phyloP scores from a whole-genome alignment of 2,113 vertebrate genomes.

The Zootoca vivipara region DNA sequence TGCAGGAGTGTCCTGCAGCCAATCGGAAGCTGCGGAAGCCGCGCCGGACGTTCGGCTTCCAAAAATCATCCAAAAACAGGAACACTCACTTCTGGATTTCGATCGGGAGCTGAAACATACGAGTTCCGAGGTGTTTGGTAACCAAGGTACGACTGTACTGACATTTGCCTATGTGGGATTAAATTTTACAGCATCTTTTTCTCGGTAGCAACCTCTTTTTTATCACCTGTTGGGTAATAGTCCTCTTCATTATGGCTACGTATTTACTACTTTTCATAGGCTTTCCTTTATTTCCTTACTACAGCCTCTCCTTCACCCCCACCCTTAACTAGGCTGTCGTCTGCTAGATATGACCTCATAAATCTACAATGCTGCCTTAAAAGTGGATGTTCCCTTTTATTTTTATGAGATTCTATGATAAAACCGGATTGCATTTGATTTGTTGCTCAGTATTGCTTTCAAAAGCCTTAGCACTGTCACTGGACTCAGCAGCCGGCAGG shows the following conservation, averaged over 20 bases:
- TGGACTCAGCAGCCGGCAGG: slow-evolving; percentile 19
- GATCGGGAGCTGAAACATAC: no score
- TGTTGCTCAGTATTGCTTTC: slow-evolving; percentile 51
- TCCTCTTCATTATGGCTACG: slow-evolving; percentile 72
- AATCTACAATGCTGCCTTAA: slow-evolving; percentile 72
- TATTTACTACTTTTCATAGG: slow-evolving; percentile 68
- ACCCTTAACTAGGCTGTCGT: slow-evolving; percentile 69
- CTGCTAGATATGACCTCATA: slow-evolving; percentile 70
- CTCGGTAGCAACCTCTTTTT: slow-evolving; percentile 61
- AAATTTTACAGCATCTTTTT: slow-evolving; percentile 66
- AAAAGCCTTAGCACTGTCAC: slow-evolving; percentile 30
- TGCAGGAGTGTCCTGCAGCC: no score
- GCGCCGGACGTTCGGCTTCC: no score
- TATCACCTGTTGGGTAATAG: slow-evolving; percentile 71
- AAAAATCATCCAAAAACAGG: no score
- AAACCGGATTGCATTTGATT: slow-evolving; percentile 70
- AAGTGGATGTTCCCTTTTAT: slow-evolving; percentile 75
- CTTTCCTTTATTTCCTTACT: slow-evolving; percentile 66
- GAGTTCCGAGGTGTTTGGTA: no score
- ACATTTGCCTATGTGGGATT: slow-evolving; percentile 50
- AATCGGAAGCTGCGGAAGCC: no score
- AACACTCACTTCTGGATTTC: no score
- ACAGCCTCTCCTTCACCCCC: slow-evolving; percentile 58
- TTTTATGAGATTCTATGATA: slow-evolving; percentile 75
- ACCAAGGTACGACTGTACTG: slow-evolving; percentile 40